phyloP scores from a whole-genome alignment of 2,888 invertebrate genomes.

The Sinelater perroti region DNA sequence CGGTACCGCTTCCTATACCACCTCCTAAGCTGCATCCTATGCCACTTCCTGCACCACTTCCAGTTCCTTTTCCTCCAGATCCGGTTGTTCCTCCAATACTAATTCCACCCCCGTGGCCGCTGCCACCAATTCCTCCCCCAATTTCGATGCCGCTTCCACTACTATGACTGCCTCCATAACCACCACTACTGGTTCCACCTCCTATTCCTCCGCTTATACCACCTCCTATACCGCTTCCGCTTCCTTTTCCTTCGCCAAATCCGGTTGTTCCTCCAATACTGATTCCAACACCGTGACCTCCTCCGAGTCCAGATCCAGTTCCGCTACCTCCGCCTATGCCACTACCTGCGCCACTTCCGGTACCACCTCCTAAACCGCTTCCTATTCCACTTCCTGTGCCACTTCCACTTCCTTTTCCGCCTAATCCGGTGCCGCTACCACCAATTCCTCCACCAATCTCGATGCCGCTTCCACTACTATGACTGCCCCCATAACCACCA shows the following conservation, averaged over 20 bases:
- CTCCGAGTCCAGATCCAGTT: background rate
- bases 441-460: constrained; percentile 10
- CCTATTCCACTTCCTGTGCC: constrained; percentile 8
- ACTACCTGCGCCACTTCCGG: constrained; percentile 8
- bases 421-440: too few relatives aligned
- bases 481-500: background rate
- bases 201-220: background rate
- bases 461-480: constrained; percentile 2
- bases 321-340: constrained; percentile 16
- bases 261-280: background rate
- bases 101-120: too few relatives aligned
- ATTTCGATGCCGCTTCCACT: too few relatives aligned
- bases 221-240: background rate
- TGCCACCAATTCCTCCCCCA: too few relatives aligned
- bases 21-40: too few relatives aligned
- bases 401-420: too few relatives aligned
- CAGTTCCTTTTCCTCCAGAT: too few relatives aligned
- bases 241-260: too few relatives aligned
- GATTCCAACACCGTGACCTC: background rate
- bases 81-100: too few relatives aligned
- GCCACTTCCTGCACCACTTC: too few relatives aligned
- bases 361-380: too few relatives aligned
- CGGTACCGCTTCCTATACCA: constrained; percentile 16
- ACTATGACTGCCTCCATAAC: background rate
- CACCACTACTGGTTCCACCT: background rate